Evolutionary conservation across 2,797 vertebrate species (phyloP), one percentile per base, ranked within the genome.

Genomic region (Sebastes diploproa): DNA sequence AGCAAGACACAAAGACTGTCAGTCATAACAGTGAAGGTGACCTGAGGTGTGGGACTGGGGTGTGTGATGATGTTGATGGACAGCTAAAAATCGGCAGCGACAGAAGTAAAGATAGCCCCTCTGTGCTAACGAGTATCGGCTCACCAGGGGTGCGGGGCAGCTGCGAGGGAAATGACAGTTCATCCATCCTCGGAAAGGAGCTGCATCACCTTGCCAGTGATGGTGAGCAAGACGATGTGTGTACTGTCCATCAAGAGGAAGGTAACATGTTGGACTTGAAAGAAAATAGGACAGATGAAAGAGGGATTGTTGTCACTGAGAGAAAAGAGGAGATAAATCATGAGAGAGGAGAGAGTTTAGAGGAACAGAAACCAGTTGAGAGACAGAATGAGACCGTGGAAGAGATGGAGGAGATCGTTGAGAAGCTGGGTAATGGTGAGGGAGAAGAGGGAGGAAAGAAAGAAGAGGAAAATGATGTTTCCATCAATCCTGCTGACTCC

Each of bases 331-430:
- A 91, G 66, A 75, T 54, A n/a, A 71, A 80, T 64, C n/a, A 59
- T 13, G 83, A 80, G 50, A 70, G 13, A 60, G 32, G 52, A 56
- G 78, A 79, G 10, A 74, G 30, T 78, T 77, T 80, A n/a, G 72
- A 88, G 67, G 65, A 60, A 60, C 82, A 80, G 50, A 68, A 67
- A 25, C 42, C 18, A 11, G 27, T 8, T 59, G 80, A 82, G 69
- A 84, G 71, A 63, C 56, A 32, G 54, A 77, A 70, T 11, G 78
- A 92, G 46, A 69, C 55, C 2, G 50, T 34, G 46, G 82, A 85
- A 71, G 86, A 80, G 77, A 83, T 71, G 23, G 80, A 89, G 58
- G 82, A 81, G 79, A 77, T 68, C 1, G 60, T 72, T 73, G 86
- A 86, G 60, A 72, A 58, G 72, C 29, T 55, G 60, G 66, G 27